Conservation (phyloP, 1,140 invertebrate genomes). For the Mactra quadrangularis region DNA sequence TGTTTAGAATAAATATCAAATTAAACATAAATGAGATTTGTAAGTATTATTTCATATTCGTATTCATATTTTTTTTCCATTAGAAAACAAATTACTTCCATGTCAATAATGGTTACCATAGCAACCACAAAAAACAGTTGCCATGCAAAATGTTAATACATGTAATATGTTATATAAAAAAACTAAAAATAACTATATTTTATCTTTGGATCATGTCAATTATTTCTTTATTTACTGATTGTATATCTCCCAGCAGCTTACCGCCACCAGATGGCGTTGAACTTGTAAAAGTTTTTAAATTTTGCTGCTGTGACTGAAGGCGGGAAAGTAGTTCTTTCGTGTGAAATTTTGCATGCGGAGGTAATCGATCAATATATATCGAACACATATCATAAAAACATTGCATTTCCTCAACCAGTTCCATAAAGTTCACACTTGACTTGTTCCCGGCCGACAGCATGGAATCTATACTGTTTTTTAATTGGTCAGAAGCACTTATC, state of each 20-base stretch:
- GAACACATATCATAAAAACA: slow-evolving; percentile 79
- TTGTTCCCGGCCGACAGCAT: slow-evolving; percentile 76
- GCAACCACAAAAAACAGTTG: too few species aligned
- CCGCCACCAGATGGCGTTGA: slow-evolving; percentile 85
- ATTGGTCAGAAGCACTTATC: slow-evolving; percentile 70
- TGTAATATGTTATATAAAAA: background rate
- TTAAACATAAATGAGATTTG: too few species aligned
- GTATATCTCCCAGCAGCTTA: slow-evolving; percentile 87
- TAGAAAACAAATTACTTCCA: too few species aligned
- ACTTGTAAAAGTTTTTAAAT: slow-evolving; percentile 88
- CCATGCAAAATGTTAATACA: too few species aligned
- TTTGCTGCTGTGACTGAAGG: slow-evolving; percentile 91
- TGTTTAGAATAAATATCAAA: too few species aligned
- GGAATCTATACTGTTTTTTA: slow-evolving; percentile 75
- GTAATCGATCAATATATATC: slow-evolving; percentile 84
- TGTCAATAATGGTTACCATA: too few species aligned
- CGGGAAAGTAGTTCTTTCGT: slow-evolving; percentile 93
- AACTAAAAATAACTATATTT: slow-evolving; percentile 50
- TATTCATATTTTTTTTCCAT: too few species aligned
- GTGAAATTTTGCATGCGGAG: slow-evolving; percentile 94
- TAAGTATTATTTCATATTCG: too few species aligned
- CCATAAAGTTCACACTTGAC: slow-evolving; percentile 80
- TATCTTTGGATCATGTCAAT: slow-evolving; percentile 92
- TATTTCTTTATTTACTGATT: slow-evolving; percentile 92
- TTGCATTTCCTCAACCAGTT: slow-evolving; percentile 81